These are phyloP conservation scores for Drosophila mimica DNA, from an alignment of 2,888 invertebrate genomes.

Conservation along the genomic window DNA sequence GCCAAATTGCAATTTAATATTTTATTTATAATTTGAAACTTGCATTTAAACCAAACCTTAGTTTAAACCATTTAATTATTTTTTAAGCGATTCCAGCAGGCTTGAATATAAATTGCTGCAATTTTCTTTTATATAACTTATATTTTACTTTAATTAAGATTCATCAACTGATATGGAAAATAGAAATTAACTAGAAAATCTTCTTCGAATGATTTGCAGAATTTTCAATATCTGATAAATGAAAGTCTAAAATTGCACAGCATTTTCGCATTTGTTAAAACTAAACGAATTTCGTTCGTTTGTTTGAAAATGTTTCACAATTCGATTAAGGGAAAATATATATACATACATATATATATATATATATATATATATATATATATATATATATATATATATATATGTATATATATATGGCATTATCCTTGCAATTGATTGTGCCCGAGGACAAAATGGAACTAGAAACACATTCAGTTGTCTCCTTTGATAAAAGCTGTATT, in stretches of 20 bases:
- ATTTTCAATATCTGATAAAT: not conserved
- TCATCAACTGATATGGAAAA: too few species aligned
- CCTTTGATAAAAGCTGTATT: conserved; percentile 22
- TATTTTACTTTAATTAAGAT: not conserved
- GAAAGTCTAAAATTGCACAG: not conserved
- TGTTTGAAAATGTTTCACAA: not conserved
- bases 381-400: too few species aligned
- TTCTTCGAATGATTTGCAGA: too few species aligned
- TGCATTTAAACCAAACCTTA: not conserved
- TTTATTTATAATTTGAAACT: not conserved
- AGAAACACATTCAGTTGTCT: not conserved
- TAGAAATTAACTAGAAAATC: too few species aligned
- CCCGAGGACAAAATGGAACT: not conserved
- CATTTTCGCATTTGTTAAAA: not conserved
- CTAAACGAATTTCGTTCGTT: not conserved
- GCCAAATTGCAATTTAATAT: not conserved
- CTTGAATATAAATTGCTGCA: not conserved
- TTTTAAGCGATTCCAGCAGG: too few species aligned
- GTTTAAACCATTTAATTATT: too few species aligned
- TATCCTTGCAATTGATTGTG: conserved; percentile 3
- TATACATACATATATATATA: too few species aligned
- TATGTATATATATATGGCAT: too few species aligned
- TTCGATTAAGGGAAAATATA: not conserved
- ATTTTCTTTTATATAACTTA: not conserved
- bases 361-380: too few species aligned